Evolutionary conservation across 1,140 invertebrate species (phyloP).

Genomic region (Drosophila nebulosa): DNA sequence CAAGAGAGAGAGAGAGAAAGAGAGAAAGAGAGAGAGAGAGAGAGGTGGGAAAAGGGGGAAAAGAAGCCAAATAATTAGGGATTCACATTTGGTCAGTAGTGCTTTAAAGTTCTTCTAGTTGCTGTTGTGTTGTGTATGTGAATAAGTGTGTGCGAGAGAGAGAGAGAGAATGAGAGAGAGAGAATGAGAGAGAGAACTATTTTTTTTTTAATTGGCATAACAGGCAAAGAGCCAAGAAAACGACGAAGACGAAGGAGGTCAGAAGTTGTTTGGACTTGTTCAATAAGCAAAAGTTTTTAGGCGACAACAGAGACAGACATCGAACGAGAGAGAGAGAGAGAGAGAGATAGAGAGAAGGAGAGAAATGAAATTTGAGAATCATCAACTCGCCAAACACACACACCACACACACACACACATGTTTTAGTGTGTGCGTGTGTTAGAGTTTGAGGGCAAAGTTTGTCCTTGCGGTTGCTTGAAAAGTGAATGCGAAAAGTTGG

Average conservation of each 20-base stretch:
- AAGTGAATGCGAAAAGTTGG: slow-evolving; percentile 12
- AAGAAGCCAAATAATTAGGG: neutral
- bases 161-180: neutral
- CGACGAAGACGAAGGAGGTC: slow-evolving; percentile 1
- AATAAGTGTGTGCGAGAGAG: neutral
- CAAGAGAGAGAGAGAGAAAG: neutral
- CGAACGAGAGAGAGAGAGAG: neutral
- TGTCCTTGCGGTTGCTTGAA: slow-evolving; percentile 25
- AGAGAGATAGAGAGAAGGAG: neutral
- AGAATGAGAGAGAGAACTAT: neutral
- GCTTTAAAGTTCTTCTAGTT: neutral
- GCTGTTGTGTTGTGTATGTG: neutral
- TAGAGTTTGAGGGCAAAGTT: slow-evolving; percentile 23
- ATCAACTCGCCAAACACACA: slow-evolving; percentile 31
- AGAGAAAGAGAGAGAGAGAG: neutral
- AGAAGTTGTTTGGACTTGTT: slow-evolving; percentile 12
- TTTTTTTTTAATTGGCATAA: slow-evolving; percentile 4
- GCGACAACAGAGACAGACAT: slow-evolving; percentile 1
- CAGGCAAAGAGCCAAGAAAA: neutral
- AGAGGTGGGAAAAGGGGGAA: neutral
- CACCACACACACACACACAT: neutral
- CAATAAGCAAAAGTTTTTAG: slow-evolving; percentile 12
- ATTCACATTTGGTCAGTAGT: slow-evolving; percentile 9
- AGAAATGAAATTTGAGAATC: slow-evolving; percentile 29
- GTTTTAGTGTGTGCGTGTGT: neutral